Conservation (phyloP, 1,140 invertebrate genomes). For the Acromyrmex charruanus region DNA sequence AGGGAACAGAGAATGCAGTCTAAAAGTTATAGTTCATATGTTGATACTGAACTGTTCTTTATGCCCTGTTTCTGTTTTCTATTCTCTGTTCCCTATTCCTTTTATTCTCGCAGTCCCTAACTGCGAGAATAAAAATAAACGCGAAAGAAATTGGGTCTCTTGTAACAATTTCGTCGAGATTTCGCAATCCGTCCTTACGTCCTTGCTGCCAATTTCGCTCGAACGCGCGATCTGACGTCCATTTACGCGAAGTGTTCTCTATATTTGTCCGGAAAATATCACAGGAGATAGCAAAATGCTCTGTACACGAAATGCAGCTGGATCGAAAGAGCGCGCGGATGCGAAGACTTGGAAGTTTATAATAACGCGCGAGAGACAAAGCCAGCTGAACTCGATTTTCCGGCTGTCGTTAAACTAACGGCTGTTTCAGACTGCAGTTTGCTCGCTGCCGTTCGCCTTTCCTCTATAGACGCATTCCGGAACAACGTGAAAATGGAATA, state of each 20-base stretch:
- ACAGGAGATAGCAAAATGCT: neutral
- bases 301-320: constrained; percentile 8
- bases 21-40: no score
- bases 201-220: neutral
- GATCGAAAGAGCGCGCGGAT: constrained; percentile 20
- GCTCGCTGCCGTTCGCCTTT: constrained; percentile 37
- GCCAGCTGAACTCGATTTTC: constrained; percentile 53
- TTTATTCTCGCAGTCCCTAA: no score
- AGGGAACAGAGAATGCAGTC: no score
- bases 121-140: neutral
- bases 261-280: constrained; percentile 30
- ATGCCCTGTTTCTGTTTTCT: no score
- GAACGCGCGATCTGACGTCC: constrained; percentile 1
- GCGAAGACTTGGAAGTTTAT: constrained; percentile 35
- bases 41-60: no score
- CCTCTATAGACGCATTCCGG: constrained; percentile 2
- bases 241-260: neutral
- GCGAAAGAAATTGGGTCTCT: neutral
- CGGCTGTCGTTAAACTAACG: constrained; percentile 52
- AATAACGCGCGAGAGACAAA: constrained; percentile 36
- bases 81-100: no score
- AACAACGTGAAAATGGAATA: constrained; percentile 45
- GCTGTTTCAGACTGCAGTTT: constrained; percentile 46
- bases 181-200: neutral
- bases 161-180: constrained; percentile 6